Evolutionary conservation across 2,888 invertebrate genomes (phyloP).

Genomic region (Atethmia centrago): DNA sequence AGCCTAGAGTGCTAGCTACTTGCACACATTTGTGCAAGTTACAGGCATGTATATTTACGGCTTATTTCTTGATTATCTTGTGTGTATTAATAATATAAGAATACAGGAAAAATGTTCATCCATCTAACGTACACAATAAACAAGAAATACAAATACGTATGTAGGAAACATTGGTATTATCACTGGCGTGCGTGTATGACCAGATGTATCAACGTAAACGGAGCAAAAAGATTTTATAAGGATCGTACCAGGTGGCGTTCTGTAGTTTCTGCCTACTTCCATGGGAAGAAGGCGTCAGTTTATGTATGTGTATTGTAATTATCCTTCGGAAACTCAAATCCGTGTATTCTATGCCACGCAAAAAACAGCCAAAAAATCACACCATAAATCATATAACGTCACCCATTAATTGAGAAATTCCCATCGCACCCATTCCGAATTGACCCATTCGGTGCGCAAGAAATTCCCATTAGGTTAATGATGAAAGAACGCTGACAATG

Average conservation of each 20-base stretch:
- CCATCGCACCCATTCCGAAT: constrained; percentile 22
- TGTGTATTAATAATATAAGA: no score
- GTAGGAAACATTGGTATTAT: neutral
- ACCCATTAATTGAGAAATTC: constrained; percentile 27
- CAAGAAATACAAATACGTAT: neutral
- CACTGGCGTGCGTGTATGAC: no score
- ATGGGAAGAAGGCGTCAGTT: no score
- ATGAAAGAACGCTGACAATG: constrained; percentile 41
- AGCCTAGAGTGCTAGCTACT: neutral
- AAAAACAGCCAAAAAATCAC: neutral
- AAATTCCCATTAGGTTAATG: constrained; percentile 55
- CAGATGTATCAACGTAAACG: no score
- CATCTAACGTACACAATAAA: neutral
- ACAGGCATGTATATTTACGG: neutral
- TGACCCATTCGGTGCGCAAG: constrained; percentile 45
- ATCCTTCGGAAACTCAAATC: neutral
- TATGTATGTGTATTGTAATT: no score
- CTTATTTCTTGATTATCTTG: neutral
- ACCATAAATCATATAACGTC: neutral
- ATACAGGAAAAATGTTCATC: no score
- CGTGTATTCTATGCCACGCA: neutral
- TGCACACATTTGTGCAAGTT: neutral
- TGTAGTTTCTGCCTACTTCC: no score
- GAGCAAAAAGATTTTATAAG: no score
- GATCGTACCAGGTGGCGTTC: no score